These are phyloP conservation scores for Tiliqua scincoides DNA, from an alignment of 2,113 vertebrate genomes.

Conservation along the genomic window DNA sequence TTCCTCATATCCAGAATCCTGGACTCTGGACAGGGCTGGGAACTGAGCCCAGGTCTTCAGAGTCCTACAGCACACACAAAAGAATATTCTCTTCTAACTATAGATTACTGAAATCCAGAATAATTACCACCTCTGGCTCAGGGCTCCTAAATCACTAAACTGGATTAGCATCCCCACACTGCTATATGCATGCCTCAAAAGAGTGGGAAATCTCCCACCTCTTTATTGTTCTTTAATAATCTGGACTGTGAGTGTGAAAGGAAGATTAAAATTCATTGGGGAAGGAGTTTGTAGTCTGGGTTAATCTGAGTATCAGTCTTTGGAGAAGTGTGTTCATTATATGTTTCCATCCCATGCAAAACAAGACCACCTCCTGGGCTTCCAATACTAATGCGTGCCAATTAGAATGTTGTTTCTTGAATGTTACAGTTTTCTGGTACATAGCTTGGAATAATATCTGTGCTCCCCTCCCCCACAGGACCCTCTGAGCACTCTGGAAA, in stretches of 20 bases:
- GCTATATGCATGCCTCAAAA: not conserved
- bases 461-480: slow-evolving; percentile 70
- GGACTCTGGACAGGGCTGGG: not conserved
- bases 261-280: not conserved
- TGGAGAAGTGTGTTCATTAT: not conserved
- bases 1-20: not conserved
- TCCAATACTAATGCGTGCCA: not conserved
- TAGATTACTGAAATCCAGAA: slow-evolving; percentile 9
- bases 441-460: not conserved
- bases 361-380: no score
- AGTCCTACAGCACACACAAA: not conserved
- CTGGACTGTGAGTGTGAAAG: not conserved
- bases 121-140: slow-evolving; percentile 1
- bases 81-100: not conserved
- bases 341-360: no score
- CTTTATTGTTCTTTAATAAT: not conserved
- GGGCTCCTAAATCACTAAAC: not conserved
- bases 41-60: not conserved
- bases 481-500: slow-evolving; percentile 83
- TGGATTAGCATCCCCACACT: slow-evolving; percentile 1
- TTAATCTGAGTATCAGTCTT: not conserved
- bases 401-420: not conserved
- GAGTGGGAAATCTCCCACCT: not conserved
- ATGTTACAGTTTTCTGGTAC: not conserved
- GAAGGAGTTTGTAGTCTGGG: not conserved